A percentile compares a stretch with the other conserved stretches of the same genome.
phyloP scores from a whole-genome alignment of 2,888 invertebrate genomes.

The Dynastes grantii region DNA sequence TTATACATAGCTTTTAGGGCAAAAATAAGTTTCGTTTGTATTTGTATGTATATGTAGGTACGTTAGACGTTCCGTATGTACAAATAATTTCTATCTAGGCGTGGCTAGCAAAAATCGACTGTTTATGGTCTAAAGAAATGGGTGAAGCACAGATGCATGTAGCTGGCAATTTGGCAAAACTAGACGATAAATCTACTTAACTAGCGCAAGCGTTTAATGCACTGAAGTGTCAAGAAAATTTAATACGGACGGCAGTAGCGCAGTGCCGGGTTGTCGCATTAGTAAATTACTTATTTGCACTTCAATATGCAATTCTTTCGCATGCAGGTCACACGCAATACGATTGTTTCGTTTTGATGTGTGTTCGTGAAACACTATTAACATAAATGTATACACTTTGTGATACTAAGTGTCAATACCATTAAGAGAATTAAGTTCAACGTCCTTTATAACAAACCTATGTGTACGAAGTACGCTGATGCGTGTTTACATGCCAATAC shows the following conservation, averaged over 20 bases:
- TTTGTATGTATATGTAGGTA: too few relatives aligned
- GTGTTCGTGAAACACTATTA: constrained; percentile 20
- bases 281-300: constrained; percentile 36
- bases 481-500: constrained; percentile 20
- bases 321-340: constrained; percentile 30
- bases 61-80: too few relatives aligned
- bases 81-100: neutral
- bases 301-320: constrained; percentile 21
- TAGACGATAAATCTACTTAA: constrained; percentile 22
- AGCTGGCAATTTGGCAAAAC: constrained; percentile 26
- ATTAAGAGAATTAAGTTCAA: constrained; percentile 45
- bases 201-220: neutral
- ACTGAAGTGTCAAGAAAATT: constrained; percentile 13
- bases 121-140: neutral
- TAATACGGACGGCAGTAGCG: neutral
- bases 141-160: neutral
- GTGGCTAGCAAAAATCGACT: constrained; percentile 1
- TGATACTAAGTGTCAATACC: constrained; percentile 46
- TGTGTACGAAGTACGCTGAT: neutral
- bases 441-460: constrained; percentile 18
- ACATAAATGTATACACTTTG: constrained; percentile 43
- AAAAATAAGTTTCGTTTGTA: too few relatives aligned
- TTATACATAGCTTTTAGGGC: too few relatives aligned
- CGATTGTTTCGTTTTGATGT: constrained; percentile 38
- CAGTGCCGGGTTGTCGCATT: constrained; percentile 18